Conservation (phyloP, 2,797 vertebrate genomes). For the Acridotheres tristis region DNA sequence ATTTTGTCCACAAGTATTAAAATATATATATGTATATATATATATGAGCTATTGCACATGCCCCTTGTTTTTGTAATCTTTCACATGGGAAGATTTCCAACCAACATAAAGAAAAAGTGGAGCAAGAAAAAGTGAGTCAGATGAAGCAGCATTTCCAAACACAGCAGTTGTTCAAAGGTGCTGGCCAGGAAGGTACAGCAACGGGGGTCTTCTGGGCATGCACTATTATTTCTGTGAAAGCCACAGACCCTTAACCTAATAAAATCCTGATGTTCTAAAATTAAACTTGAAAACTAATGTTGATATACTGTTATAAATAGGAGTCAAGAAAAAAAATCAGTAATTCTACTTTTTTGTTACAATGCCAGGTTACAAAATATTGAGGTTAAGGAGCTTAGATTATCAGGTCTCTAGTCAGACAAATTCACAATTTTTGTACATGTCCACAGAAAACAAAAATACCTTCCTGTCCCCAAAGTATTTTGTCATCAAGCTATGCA, state of each 20-base stretch:
- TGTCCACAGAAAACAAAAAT: background rate
- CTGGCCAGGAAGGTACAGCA: slow-evolving; percentile 10
- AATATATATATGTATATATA: slow-evolving; percentile 80
- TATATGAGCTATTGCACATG: slow-evolving; percentile 92
- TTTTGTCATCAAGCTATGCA: background rate
- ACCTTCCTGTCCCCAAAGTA: background rate
- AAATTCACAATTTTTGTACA: background rate
- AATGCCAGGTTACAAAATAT: background rate
- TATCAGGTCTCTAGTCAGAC: background rate
- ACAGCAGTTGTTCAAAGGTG: slow-evolving; percentile 11
- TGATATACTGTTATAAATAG: background rate
- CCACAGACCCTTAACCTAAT: background rate
- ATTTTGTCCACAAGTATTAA: slow-evolving; percentile 98
- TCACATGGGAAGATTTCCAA: slow-evolving; percentile 69
- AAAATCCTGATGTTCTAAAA: background rate
- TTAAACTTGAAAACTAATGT: background rate
- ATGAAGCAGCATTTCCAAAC: slow-evolving; percentile 53
- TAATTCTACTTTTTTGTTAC: background rate
- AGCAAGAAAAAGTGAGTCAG: slow-evolving; percentile 23
- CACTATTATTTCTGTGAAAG: background rate
- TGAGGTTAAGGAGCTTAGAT: background rate
- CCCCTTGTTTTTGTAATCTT: slow-evolving; percentile 77
- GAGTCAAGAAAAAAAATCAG: background rate
- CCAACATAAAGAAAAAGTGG: slow-evolving; percentile 42
- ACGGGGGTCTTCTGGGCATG: background rate